Base-by-base conservation (phyloP, 92 coral and sea anemone species). In the Zoanthus gigantus region DNA sequence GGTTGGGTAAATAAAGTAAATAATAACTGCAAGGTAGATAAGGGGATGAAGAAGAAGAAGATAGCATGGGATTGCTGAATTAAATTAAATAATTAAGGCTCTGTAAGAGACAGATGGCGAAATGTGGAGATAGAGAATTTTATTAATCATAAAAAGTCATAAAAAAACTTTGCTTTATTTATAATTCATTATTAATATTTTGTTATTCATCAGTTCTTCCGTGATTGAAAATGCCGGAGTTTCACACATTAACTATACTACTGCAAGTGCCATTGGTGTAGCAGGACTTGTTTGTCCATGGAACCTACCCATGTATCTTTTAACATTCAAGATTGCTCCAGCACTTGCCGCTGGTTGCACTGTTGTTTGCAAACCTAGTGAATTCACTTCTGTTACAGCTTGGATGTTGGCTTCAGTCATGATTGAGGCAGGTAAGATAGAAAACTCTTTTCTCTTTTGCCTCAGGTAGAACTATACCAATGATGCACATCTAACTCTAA, bases 291-390 rank as follows among this genome's bases (percentile, higher is more conserved):
- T 95, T 78, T 93, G 94, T 3, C 96, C 98, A 8, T 95, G 98
- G 98, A 95, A 95, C 77, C 89, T 95, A 16, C 98, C 98, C 31
- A 0, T 95, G 47, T 95, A 95, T 82, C 93, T 95, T 16, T 86
- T 93, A 46, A 87, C 98, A 79, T 95, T 91, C 69, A 95, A 95
- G 87, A 92, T 95, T 61, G 98, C 98, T 18, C 98, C 98, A 42
- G 98, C 98, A 3, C 87, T 95, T 86, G 96, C 92, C 13, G 77
- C 94, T 1, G 98, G 98, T n/a, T 89, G 91, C 85, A 95, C 98
- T 61, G 98, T 95, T 81, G 96, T 95, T 11, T 95, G 98, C 77
- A 95, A 95, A 82, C 98, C 98, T 74, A 95, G 98, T 90, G 98
- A 95, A 60, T 89, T 95, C 92, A 95, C 98, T 4, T 95, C 98